A percentile compares a stretch with the other conserved stretches of the same genome.
Evolutionary conservation across 2,888 invertebrate genomes (phyloP).

Genomic region (Fabriciana adippe): DNA sequence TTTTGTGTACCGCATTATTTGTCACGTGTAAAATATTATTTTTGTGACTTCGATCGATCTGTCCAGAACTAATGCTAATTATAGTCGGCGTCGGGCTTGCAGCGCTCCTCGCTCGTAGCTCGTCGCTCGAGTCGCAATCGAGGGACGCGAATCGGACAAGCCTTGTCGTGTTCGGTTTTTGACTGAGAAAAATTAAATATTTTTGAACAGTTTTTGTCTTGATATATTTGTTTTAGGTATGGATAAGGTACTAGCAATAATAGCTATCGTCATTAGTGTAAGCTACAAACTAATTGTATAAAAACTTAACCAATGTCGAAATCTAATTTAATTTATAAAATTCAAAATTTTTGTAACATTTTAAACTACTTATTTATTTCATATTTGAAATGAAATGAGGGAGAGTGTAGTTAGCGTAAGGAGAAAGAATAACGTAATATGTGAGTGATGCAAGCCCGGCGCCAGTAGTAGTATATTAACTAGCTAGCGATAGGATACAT

Average conservation of each 20-base stretch:
- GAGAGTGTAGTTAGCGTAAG: too few species aligned
- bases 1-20: slow-evolving; percentile 48
- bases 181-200: too few species aligned
- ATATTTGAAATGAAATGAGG: too few species aligned
- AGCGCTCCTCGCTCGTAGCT: background rate
- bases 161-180: too few species aligned
- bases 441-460: background rate
- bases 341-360: too few species aligned
- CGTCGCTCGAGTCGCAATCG: background rate
- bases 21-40: slow-evolving; percentile 54
- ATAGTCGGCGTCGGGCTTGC: slow-evolving; percentile 38
- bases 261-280: slow-evolving; percentile 23
- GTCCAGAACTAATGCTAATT: slow-evolving; percentile 63
- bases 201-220: too few species aligned
- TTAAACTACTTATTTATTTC: too few species aligned
- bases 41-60: slow-evolving; percentile 70
- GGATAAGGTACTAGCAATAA: slow-evolving; percentile 22
- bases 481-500: slow-evolving; percentile 43
- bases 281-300: too few species aligned
- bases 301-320: too few species aligned
- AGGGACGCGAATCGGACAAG: background rate
- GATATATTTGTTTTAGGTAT: too few species aligned
- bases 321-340: too few species aligned
- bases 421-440: too few species aligned
- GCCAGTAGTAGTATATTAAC: slow-evolving; percentile 45